A percentile compares a stretch with the other conserved stretches of the same genome.
These are phyloP conservation scores for Progne subis DNA, from an alignment of 2,113 vertebrate genomes.

Conservation along the genomic window DNA sequence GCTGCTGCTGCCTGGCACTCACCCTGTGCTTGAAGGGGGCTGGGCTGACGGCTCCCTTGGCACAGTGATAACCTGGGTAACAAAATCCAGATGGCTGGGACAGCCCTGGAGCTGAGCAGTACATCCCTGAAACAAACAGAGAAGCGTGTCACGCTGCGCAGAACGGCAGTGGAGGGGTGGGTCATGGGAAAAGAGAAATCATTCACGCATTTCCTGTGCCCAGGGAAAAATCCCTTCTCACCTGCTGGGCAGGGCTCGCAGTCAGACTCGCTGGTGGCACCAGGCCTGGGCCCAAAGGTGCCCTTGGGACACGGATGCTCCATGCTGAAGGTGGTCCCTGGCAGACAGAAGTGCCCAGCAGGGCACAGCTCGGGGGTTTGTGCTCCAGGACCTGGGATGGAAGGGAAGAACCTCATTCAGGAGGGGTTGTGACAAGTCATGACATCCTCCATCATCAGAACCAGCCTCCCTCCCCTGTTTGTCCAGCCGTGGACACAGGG, in stretches of 20 bases:
- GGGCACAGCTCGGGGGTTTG: constrained; percentile 72
- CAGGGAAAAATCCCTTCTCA: constrained; percentile 12
- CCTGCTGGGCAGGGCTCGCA: constrained; percentile 87
- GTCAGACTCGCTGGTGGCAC: constrained; percentile 69
- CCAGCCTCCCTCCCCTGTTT: neutral
- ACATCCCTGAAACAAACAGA: constrained; percentile 78
- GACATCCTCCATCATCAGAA: accelerated
- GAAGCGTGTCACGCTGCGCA: neutral
- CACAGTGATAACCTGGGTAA: constrained; percentile 82
- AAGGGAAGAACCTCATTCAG: neutral
- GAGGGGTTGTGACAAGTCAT: neutral
- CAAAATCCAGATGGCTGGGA: constrained; percentile 83
- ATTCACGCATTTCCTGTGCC: accelerated
- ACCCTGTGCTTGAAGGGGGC: constrained; percentile 80
- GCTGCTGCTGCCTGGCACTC: neutral
- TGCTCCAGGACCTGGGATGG: constrained; percentile 63
- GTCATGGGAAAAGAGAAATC: accelerated
- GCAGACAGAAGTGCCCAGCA: constrained; percentile 82
- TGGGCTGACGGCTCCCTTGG: constrained; percentile 79
- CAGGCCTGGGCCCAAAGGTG: constrained; percentile 77
- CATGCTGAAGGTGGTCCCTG: constrained; percentile 71
- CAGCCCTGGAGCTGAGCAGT: constrained; percentile 82
- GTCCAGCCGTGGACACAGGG: constrained; percentile 22
- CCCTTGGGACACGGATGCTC: constrained; percentile 84
- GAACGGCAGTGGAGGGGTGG: neutral